A percentile compares a stretch with the other conserved stretches of the same genome.
Conservation (phyloP, 2,797 vertebrate genomes). For the Cyprinella venusta region DNA sequence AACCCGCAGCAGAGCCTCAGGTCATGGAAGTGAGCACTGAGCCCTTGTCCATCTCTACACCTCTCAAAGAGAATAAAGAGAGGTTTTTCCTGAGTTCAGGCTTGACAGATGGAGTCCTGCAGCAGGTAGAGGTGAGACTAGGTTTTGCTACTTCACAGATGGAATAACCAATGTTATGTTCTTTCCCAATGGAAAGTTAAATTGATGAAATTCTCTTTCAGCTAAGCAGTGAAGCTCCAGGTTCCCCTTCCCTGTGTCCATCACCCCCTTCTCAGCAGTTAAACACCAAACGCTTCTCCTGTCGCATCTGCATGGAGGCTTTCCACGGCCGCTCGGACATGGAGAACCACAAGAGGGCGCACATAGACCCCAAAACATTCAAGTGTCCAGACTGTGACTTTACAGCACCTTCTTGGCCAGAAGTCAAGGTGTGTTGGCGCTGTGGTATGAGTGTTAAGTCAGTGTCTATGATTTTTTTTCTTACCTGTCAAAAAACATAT, state of each 20-base stretch:
- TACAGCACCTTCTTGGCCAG: conserved; percentile 88
- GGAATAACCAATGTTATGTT: neutral
- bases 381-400: conserved; percentile 95
- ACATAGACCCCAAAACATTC: conserved; percentile 89
- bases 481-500: neutral
- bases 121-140: conserved; percentile 85
- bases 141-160: neutral
- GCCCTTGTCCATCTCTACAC: conserved; percentile 69
- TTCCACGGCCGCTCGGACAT: conserved; percentile 95
- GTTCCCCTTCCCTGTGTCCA: conserved; percentile 73
- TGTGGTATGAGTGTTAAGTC: neutral
- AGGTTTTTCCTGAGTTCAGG: conserved; percentile 84
- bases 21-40: conserved; percentile 73
- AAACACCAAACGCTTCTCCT: conserved; percentile 91
- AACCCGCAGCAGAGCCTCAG: conserved; percentile 70
- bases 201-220: conserved; percentile 57
- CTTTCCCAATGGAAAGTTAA: neutral
- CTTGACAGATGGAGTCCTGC: conserved; percentile 79
- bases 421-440: conserved; percentile 83
- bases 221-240: conserved; percentile 82
- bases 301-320: conserved; percentile 92
- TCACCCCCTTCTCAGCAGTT: conserved; percentile 66
- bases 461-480: neutral
- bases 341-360: conserved; percentile 99
- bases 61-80: conserved; percentile 77